These are phyloP conservation scores for Eurystomus glaucurus DNA, from an alignment of 2,797 vertebrate genomes.

Conservation along the genomic window DNA sequence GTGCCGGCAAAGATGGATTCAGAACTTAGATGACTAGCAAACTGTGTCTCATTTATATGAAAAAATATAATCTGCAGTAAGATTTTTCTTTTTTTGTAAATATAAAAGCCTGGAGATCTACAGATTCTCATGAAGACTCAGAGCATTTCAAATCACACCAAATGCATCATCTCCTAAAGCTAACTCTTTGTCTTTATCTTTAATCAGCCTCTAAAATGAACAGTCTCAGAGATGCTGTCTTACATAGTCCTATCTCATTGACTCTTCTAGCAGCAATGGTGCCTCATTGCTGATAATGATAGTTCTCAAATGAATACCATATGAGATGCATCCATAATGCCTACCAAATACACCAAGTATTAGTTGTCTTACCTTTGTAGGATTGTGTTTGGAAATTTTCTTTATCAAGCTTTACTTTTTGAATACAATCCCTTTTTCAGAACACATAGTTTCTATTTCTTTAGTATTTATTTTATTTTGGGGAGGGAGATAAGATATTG, in stretches of 20 bases:
- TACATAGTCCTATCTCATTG: background rate
- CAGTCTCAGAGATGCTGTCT: background rate
- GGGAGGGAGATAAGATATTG: background rate
- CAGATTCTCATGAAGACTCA: background rate
- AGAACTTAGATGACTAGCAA: background rate
- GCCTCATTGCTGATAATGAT: background rate
- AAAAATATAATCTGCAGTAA: background rate
- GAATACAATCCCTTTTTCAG: background rate
- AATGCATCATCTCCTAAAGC: background rate
- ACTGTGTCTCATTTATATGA: background rate
- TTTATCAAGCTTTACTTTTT: background rate
- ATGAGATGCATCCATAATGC: background rate
- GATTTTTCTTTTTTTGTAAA: background rate
- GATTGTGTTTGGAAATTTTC: background rate
- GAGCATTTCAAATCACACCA: background rate
- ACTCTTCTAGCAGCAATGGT: background rate
- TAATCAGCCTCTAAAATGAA: background rate
- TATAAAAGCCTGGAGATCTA: background rate
- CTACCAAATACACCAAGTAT: background rate
- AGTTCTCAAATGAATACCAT: background rate
- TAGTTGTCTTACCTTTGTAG: background rate
- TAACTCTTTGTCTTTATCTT: background rate
- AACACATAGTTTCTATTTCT: background rate
- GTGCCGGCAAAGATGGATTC: background rate
- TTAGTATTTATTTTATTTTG: background rate